Base-by-base conservation (phyloP, 2,888 invertebrate genomes). In the Erannis defoliaria region DNA sequence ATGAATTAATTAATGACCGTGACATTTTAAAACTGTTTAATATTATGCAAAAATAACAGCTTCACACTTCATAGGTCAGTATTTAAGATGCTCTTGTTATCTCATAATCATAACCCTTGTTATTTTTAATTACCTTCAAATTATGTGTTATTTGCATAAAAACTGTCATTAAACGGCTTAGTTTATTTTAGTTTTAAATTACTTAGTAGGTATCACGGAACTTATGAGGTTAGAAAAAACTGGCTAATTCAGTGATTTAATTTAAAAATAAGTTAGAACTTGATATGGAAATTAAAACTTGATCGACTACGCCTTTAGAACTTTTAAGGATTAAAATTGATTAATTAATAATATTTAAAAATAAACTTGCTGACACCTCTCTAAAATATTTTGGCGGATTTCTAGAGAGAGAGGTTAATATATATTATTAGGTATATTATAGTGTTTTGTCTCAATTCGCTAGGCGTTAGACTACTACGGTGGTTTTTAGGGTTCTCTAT, bases 211-310 rank as follows among this genome's bases (percentile, higher is more conserved):
- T 9, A 46, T 50, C 50, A 37, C 50, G 50, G 50, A 50, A 50
- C 50, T 35, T 6, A 35, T 31, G 23, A 35, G 8, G 8, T 35
- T 21, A 10, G 1, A 23, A 50, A 50, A 50, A 50, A 38, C 37
- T 23, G 10, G 26, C 18, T 14, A 8, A 37, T 23, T 23, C n/a
- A 49, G 21, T 19, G 9, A 12, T 19, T n/a, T 10, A 37, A 37
- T n/a, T 21, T 37, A 50, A 37, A 37, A 50, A 37, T 50, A 50
- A 49, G 21, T 33, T 10, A 31, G 1, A 50, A 50, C 37, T 16
- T 50, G 50, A 50, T 50, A 50, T 37, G 50, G 16, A 23, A 26
- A 37, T 37, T 14, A 1, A 10, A 21, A 33, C 18, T 48, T 49
- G 23, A 12, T 23, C 14, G 21, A 1, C 14, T 16, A 29, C 1